Evolutionary conservation across 35 echinoderm and acorn worm genomes (phyloP), one percentile per base, ranked within the genome.

Genomic region (Ophioderma brevispina): DNA sequence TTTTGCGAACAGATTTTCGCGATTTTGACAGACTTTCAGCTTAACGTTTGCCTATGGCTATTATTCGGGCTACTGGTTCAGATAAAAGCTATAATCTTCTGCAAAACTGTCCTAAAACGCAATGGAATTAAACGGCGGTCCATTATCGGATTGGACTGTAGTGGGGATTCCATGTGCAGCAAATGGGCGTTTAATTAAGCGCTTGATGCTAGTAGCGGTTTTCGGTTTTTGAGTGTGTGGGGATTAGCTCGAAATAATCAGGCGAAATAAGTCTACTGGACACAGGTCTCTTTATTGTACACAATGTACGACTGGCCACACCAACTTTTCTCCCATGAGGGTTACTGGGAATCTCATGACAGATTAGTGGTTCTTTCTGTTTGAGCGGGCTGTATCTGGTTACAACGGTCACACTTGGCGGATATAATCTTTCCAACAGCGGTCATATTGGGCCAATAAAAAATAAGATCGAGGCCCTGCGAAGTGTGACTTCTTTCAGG

Each of bases 41-140:
- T 87, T 96, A 90, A 1, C 94, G 82, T 38, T 96, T 96, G 59
- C n/a, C 90, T 96, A 31, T 87, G 86, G 37, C 86, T 75, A 70
- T 76, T 82, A 17, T 76, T 25, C 18, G 94, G 91, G 0, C 89
- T 92, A 42, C 76, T 87, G 0, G 87, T 96, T 10, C 37, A 90
- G 90, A 0, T 81, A 33, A 39, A 93, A 81, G 21, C 90, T 79
- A 77, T 96, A 92, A 1, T 92, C 40, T 25, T 82, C 41, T 28
- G 86, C 35, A 32, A 96, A 96, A n/a, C n/a, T n/a, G n/a, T 11
- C 77, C 55, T 28, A 81, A 14, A 37, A 96, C 92, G 92, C 90
- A 11, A 43, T n/a, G 6, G 86, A 90, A 77, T 77, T 90, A 38
- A 90, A 96, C 36, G 91, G 90, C 0, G 90, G 86, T 31, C 94